Evolutionary conservation across 2,888 invertebrate genomes (phyloP).

Genomic region (Nesidiocoris tenuis): DNA sequence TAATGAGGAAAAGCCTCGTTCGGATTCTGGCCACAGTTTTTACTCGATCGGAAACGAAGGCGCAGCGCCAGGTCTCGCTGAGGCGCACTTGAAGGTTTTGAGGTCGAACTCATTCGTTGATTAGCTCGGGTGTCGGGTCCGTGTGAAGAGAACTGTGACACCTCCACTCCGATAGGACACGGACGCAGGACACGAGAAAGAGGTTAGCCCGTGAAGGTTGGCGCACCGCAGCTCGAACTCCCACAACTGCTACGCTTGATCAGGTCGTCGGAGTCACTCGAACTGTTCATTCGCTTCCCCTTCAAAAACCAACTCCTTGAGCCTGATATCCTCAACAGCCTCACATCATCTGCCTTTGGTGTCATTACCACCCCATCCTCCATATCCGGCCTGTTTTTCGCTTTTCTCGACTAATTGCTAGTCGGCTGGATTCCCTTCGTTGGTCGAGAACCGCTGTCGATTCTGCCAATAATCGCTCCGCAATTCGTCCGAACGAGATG

Average conservation of each 20-base stretch:
- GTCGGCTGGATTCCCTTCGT: no score
- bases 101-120: constrained; percentile 37
- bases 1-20: background rate
- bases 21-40: background rate
- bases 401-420: background rate
- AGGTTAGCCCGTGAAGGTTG: constrained; percentile 37
- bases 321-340: background rate
- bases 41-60: background rate
- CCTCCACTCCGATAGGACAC: constrained; percentile 13
- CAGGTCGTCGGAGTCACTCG: constrained; percentile 20
- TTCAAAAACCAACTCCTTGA: background rate
- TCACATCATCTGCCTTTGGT: no score
- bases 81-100: constrained; percentile 17
- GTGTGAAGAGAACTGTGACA: constrained; percentile 37
- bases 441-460: no score
- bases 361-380: background rate
- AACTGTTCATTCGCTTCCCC: constrained; percentile 14
- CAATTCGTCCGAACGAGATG: no score
- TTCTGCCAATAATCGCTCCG: no score
- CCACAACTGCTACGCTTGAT: constrained; percentile 28
- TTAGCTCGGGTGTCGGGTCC: constrained; percentile 17
- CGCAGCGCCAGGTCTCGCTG: background rate
- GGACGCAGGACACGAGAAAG: constrained; percentile 7
- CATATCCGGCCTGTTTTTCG: background rate
- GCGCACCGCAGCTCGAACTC: constrained; percentile 28